Percentiles rank a stretch among this genome's conserved stretches.
Evolutionary conservation across 2,888 invertebrate species (phyloP).

Genomic region (Coenonympha arcania): DNA sequence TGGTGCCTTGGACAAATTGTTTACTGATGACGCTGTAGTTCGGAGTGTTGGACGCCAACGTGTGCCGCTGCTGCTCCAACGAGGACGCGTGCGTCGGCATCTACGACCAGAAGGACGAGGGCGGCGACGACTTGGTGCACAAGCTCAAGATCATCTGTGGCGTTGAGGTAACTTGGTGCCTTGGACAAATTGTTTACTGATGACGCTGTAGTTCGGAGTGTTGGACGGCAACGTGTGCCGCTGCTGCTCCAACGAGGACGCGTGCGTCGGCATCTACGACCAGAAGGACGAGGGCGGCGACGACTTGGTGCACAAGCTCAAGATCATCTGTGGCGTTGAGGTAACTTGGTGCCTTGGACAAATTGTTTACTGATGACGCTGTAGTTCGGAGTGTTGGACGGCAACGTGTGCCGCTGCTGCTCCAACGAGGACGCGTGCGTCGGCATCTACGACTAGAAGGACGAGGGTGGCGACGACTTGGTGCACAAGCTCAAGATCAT

Average conservation of each 20-base stretch:
- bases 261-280: slow-evolving; percentile 48
- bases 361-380: slow-evolving; percentile 31
- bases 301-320: slow-evolving; percentile 51
- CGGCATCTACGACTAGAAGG: slow-evolving; percentile 47
- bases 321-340: slow-evolving; percentile 53
- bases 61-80: slow-evolving; percentile 52
- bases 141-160: slow-evolving; percentile 53
- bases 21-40: slow-evolving; percentile 43
- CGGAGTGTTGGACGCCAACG: slow-evolving; percentile 37
- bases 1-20: neutral
- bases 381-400: slow-evolving; percentile 37
- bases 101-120: slow-evolving; percentile 44
- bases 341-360: slow-evolving; percentile 37
- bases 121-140: slow-evolving; percentile 48
- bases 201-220: slow-evolving; percentile 46
- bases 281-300: slow-evolving; percentile 46
- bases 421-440: slow-evolving; percentile 46
- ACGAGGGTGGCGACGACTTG: slow-evolving; percentile 46
- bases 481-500: slow-evolving; percentile 52
- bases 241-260: slow-evolving; percentile 49
- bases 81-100: slow-evolving; percentile 50
- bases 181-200: slow-evolving; percentile 9
- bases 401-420: slow-evolving; percentile 51
- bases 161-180: slow-evolving; percentile 52
- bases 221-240: slow-evolving; percentile 43